phyloP scores from a whole-genome alignment of 1,140 invertebrate species.

The Drosophila mauritiana region DNA sequence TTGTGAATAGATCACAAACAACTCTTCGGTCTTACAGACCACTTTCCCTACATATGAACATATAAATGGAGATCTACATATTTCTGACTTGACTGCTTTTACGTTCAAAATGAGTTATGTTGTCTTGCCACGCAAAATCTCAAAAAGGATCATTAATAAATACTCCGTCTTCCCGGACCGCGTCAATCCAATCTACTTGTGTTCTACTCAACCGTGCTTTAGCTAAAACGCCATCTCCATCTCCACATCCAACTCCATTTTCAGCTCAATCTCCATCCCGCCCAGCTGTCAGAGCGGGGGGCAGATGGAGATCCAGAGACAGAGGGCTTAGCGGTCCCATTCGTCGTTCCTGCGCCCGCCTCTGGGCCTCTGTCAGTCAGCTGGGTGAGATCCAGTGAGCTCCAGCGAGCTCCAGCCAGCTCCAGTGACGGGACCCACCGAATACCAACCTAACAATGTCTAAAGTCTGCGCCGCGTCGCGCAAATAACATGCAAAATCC shows the following conservation, averaged over 20 bases:
- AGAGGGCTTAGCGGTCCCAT: conserved; percentile 55
- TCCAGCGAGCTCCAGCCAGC: conserved; percentile 31
- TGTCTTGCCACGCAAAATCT: conserved; percentile 56
- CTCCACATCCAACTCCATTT: conserved; percentile 5
- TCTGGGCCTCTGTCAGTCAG: conserved; percentile 57
- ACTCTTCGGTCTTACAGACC: conserved; percentile 5
- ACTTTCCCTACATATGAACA: conserved; percentile 7
- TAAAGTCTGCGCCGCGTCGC: conserved; percentile 60
- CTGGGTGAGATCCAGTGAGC: conserved; percentile 47
- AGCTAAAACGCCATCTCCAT: conserved; percentile 17
- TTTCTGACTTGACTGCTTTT: conserved; percentile 34
- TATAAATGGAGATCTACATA: not conserved
- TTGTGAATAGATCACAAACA: conserved; percentile 4
- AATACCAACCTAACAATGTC: conserved; percentile 48
- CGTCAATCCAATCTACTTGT: conserved; percentile 14
- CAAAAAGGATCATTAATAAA: conserved; percentile 78
- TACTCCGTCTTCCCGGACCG: conserved; percentile 46
- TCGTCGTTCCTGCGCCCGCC: conserved; percentile 26
- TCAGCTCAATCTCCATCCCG: conserved; percentile 4
- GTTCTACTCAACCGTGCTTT: not conserved
- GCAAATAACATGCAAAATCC: conserved; percentile 77
- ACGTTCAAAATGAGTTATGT: conserved; percentile 67
- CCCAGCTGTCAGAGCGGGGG: conserved; percentile 21
- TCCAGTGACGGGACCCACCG: conserved; percentile 37
- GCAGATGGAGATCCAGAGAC: conserved; percentile 26